A percentile compares a stretch with the other conserved stretches of the same genome.
phyloP scores from a whole-genome alignment of 2,888 invertebrate genomes.

The Tenthredo mesomela region DNA sequence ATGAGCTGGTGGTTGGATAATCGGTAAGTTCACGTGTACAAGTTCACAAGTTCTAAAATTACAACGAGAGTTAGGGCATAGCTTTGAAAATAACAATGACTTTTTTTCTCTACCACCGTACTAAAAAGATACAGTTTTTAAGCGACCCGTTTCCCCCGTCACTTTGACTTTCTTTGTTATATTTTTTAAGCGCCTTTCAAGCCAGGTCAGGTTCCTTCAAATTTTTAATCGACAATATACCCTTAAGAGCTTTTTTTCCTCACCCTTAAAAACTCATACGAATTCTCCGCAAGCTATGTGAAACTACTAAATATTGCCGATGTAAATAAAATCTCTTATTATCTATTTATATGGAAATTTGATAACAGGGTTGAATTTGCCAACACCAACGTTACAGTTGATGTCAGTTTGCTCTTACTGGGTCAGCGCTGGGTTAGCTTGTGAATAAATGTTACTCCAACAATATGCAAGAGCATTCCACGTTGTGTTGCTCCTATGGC shows the following conservation, averaged over 20 bases:
- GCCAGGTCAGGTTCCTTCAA: slow-evolving; percentile 23
- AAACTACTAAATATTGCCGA: background rate
- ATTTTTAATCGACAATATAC: slow-evolving; percentile 26
- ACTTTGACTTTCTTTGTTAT: slow-evolving; percentile 35
- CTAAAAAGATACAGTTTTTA: slow-evolving; percentile 31
- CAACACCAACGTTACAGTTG: background rate
- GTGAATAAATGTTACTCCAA: slow-evolving; percentile 13
- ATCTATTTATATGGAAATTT: background rate
- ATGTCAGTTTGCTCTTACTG: background rate
- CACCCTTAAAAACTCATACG: background rate
- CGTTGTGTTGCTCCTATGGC: background rate
- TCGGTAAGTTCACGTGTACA: slow-evolving; percentile 30
- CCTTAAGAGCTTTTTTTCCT: background rate
- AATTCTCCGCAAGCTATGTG: background rate
- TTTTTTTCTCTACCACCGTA: slow-evolving; percentile 32
- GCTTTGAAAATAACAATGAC: slow-evolving; percentile 34
- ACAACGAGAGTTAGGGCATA: slow-evolving; percentile 1
- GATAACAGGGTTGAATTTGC: background rate
- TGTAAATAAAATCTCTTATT: background rate
- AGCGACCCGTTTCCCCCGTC: slow-evolving; percentile 24
- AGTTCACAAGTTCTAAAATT: slow-evolving; percentile 32
- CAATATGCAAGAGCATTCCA: slow-evolving; percentile 27
- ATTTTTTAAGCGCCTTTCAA: slow-evolving; percentile 24
- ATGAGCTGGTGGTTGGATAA: background rate
- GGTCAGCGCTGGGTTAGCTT: background rate